phyloP scores from a whole-genome alignment of 2,888 invertebrate genomes.

The Heliconius ismenius region DNA sequence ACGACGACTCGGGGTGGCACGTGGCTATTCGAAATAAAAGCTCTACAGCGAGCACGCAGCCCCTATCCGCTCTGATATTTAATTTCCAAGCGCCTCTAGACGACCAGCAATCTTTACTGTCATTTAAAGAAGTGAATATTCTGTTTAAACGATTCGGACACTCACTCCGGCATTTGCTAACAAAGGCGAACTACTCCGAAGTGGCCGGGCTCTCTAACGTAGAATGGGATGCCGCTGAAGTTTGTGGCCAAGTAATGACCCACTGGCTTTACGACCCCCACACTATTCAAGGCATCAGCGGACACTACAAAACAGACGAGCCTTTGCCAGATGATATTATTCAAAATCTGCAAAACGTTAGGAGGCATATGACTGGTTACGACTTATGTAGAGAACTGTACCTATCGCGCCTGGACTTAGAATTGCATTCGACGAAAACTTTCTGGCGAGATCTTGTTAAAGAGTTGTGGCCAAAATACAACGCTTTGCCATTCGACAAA shows the following conservation, averaged over 20 bases:
- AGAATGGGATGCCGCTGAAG: conserved; percentile 96
- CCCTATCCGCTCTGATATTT: conserved; percentile 91
- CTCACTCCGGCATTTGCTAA: conserved; percentile 91
- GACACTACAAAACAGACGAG: conserved; percentile 88
- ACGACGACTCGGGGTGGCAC: conserved; percentile 88
- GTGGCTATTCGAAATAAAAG: conserved; percentile 89
- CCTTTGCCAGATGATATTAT: conserved; percentile 85
- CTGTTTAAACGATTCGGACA: conserved; percentile 94
- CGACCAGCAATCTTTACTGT: conserved; percentile 86
- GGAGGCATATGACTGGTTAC: conserved; percentile 89
- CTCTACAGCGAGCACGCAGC: conserved; percentile 83
- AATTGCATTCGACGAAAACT: conserved; percentile 87
- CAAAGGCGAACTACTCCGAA: conserved; percentile 90
- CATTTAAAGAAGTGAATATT: conserved; percentile 87
- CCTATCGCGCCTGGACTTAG: conserved; percentile 90
- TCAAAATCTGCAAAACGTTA: conserved; percentile 83
- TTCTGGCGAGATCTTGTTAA: conserved; percentile 93
- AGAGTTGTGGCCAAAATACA: conserved; percentile 90
- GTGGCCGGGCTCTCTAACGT: conserved; percentile 92
- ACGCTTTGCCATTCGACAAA: conserved; percentile 88
- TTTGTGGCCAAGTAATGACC: conserved; percentile 91
- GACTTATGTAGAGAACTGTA: conserved; percentile 92
- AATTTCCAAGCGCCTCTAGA: conserved; percentile 87
- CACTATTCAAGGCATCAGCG: conserved; percentile 84
- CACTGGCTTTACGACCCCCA: conserved; percentile 88